Evolutionary conservation across 2,113 vertebrate species (phyloP).

Genomic region (Dicrurus megarhynchus): DNA sequence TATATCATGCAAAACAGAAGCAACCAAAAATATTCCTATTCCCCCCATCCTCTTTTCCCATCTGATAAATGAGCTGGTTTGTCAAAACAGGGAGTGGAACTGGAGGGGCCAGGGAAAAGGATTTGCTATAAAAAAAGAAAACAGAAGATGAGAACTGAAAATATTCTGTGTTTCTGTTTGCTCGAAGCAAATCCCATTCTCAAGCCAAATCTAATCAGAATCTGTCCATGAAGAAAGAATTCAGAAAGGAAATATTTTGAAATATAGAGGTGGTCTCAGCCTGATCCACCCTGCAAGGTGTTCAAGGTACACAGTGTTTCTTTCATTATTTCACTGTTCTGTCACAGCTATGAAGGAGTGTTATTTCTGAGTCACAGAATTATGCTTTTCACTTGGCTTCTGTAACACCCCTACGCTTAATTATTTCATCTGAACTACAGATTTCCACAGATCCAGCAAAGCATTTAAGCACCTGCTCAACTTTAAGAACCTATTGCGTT

Average conservation of each 20-base stretch:
- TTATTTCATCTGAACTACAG: constrained; percentile 46
- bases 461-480: constrained; percentile 40
- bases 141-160: neutral
- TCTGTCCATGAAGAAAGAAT: neutral
- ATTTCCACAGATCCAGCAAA: constrained; percentile 31
- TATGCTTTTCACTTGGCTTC: constrained; percentile 47
- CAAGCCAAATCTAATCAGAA: neutral
- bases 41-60: neutral
- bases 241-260: neutral
- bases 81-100: constrained; percentile 4
- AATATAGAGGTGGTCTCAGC: neutral
- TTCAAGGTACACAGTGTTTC: neutral
- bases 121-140: neutral
- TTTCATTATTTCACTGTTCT: constrained; percentile 12
- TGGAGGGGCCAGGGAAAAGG: neutral
- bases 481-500: constrained; percentile 23
- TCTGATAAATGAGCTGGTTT: constrained; percentile 27
- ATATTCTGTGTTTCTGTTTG: neutral
- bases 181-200: neutral
- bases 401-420: constrained; percentile 41
- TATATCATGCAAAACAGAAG: constrained; percentile 27
- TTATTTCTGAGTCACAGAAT: constrained; percentile 49
- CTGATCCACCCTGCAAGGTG: neutral
- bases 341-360: neutral
- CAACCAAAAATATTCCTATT: constrained; percentile 6